Evolutionary conservation across 2,888 invertebrate species (phyloP), one percentile per base, ranked within the genome.

Genomic region (Teleogryllus oceanicus): DNA sequence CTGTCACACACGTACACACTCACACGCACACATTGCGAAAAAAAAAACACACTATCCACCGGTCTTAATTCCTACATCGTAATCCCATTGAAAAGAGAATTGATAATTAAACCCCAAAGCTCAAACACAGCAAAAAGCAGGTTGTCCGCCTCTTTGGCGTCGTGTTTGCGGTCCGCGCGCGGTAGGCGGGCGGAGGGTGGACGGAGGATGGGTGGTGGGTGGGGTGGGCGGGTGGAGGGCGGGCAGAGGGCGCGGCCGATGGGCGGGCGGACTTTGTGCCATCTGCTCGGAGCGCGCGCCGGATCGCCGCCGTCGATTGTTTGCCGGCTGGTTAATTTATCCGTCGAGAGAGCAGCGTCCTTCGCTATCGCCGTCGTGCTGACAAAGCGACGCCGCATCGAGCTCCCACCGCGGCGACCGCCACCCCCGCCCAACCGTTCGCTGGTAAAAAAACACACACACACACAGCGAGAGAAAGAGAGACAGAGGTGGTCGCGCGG

Each of bases 41-140:
- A 62, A 62, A 62, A 62, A 62, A 51, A 51, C 51, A 62, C 62
- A 62, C 62, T 62, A 62, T n/a, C 62, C 16, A n/a, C 16, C 12
- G 62, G 62, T 62, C 62, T 62, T 62, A 62, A 62, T 62, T 62
- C 62, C 62, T 62, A 62, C 62, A 62, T 62, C 62, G 62, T 62
- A 62, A 62, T 62, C 62, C 62, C 62, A 62, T 62, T 62, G 62
- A 62, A 62, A 62, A 62, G 62, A 62, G 62, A 62, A 62, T 62
- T 62, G 62, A 62, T 62, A 62, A 62, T 62, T 62, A 62, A 62
- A 62, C 62, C n/a, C 37, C 62, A n/a, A 13, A 62, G 62, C 62
- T n/a, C 62, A 62, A 62, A 62, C 62, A 62, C 62, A 62, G 62
- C n/a, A 62, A 62, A 62, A 62, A 62, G 62, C 62, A 62, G 62